A percentile compares a stretch with the other conserved stretches of the same genome.
These are phyloP conservation scores for Agriopis leucophaearia DNA, from an alignment of 2,888 invertebrate genomes.

Conservation along the genomic window DNA sequence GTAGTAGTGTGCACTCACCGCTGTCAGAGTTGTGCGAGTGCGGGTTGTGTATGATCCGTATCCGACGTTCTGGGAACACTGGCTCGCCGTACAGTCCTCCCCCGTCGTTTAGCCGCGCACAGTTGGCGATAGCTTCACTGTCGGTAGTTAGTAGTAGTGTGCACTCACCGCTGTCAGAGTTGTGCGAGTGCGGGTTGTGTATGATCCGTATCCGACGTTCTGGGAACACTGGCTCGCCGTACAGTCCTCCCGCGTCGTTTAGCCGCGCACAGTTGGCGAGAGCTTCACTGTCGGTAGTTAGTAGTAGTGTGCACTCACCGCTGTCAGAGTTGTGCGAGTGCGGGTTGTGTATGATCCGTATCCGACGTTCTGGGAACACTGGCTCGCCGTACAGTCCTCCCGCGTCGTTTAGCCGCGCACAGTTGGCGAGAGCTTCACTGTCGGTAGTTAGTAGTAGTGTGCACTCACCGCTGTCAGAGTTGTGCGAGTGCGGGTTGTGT, in stretches of 20 bases:
- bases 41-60: conserved; percentile 97
- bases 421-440: background rate
- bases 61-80: conserved; percentile 90
- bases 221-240: conserved; percentile 85
- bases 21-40: conserved; percentile 72
- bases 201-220: conserved; percentile 96
- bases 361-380: conserved; percentile 90
- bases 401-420: background rate
- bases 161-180: conserved; percentile 41
- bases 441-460: conserved; percentile 7
- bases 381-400: conserved; percentile 84
- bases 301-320: conserved; percentile 32
- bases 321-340: conserved; percentile 72
- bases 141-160: conserved; percentile 7
- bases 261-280: background rate
- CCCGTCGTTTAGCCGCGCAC: background rate
- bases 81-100: conserved; percentile 84
- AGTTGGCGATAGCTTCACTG: background rate
- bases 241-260: background rate
- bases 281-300: too few species aligned
- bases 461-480: conserved; percentile 41
- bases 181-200: conserved; percentile 92
- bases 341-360: conserved; percentile 97
- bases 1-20: conserved; percentile 32
- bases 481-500: conserved; percentile 92